Evolutionary conservation across 1,140 invertebrate genomes (phyloP), one percentile per base, ranked within the genome.

Genomic region (Neotoxoptera formosana): DNA sequence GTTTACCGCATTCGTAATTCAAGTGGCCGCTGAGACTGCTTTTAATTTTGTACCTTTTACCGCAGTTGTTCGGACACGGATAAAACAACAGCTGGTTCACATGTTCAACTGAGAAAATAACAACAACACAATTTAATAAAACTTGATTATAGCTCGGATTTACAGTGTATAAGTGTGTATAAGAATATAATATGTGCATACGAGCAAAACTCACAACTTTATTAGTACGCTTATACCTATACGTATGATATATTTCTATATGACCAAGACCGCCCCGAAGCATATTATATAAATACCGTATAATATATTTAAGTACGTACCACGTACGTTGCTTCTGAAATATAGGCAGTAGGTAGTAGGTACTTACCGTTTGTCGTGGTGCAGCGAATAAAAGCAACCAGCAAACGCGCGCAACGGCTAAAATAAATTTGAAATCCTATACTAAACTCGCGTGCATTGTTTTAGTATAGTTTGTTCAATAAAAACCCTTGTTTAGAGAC

Each of bases 21-120:
- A 93, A 51, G 84, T 95, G 94, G 25, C 94, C 56, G 20, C 87
- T 88, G 6, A 94, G 34, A 53, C 96, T 95, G 51, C 95, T 95
- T 81, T 95, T 95, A 93, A 95, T 95, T 3, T 95, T 94, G 94
- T 96, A 96, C 45, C 94, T 94, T 90, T 95, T 95, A 45, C 95
- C 95, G 34, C 93, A 91, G 21, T 93, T 86, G 47, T 93, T 93
- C 6, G 91, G 93, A 84, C 90, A 94, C 6, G 41, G 4, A 84
- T 56, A 93, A 25, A 76, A 34, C 7, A 47, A 76, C 7, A 34
- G 30, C 23, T 47, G 84, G 45, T 47, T n/a, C 1, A 30, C 60
- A 30, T 14, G 1, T 48, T 87, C 23, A n/a, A 47, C 45, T 87
- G 14, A 48, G 23, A 87, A 48, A 45, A 48, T 76, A 76, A 76